Percentiles rank a stretch among this genome's conserved stretches.
Conservation (phyloP, 2,113 vertebrate genomes). For the Enhydra lutris region DNA sequence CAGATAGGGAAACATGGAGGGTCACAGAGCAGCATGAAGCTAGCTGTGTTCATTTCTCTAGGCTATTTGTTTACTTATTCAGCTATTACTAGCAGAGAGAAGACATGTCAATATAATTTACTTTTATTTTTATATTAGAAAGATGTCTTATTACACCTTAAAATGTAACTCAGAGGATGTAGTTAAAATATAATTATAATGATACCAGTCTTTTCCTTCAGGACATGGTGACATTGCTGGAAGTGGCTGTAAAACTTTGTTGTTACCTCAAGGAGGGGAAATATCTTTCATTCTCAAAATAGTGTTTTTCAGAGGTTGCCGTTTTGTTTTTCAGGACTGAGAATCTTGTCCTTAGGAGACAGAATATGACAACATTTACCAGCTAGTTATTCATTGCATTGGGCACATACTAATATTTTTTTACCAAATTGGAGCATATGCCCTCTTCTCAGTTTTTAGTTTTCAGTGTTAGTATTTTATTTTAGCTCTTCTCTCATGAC, state of each 20-base stretch:
- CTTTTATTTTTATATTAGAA: constrained; percentile 69
- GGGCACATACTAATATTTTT: background rate
- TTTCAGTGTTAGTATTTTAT: background rate
- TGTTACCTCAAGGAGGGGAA: constrained; percentile 20
- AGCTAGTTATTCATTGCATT: background rate
- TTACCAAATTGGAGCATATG: background rate
- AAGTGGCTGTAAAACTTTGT: constrained; percentile 19
- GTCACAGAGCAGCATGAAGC: background rate
- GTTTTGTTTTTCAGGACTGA: background rate
- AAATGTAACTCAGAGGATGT: constrained; percentile 54
- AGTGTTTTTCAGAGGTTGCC: background rate
- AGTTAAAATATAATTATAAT: constrained; percentile 58
- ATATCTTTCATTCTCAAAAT: constrained; percentile 31
- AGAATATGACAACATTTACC: background rate
- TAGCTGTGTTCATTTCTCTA: background rate
- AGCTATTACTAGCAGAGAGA: constrained; percentile 30
- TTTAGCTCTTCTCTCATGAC: background rate
- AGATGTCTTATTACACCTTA: constrained; percentile 35
- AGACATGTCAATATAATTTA: constrained; percentile 47
- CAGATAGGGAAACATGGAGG: background rate
- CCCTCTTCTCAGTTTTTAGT: background rate
- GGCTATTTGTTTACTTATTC: constrained; percentile 27
- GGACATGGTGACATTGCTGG: constrained; percentile 15
- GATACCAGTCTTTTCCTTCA: background rate
- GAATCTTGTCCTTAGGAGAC: background rate